Percentiles rank a stretch among this genome's conserved stretches.
These are phyloP conservation scores for Drosophila peninsularis DNA, from an alignment of 2,888 invertebrate species.

Conservation along the genomic window DNA sequence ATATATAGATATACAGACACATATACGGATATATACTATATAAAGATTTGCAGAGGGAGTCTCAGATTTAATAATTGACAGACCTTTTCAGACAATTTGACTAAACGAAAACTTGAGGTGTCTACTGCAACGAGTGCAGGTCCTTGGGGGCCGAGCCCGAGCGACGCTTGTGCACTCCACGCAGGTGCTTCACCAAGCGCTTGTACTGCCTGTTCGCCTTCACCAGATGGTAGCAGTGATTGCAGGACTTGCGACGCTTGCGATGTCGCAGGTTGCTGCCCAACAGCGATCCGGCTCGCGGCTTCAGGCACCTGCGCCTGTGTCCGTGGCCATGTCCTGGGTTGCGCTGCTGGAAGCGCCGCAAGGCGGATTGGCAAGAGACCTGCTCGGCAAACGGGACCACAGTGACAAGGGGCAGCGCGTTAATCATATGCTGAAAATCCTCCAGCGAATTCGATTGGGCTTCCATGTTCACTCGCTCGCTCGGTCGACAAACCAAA, in stretches of 20 bases:
- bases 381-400: accelerated
- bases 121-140: neutral
- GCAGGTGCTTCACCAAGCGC: neutral
- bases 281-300: neutral
- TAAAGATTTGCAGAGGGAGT: neutral
- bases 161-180: neutral
- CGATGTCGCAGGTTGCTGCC: neutral
- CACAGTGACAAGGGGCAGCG: neutral
- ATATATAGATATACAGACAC: neutral
- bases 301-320: no score
- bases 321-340: neutral
- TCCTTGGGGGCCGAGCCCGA: no score
- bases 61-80: constrained; percentile 4
- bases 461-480: neutral
- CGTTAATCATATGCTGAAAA: neutral
- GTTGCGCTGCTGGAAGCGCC: constrained; percentile 11
- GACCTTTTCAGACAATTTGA: neutral
- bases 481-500: neutral
- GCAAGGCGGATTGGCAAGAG: neutral
- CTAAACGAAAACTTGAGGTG: no score
- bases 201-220: neutral
- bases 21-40: neutral
- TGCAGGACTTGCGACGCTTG: neutral
- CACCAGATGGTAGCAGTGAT: neutral
- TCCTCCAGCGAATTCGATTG: neutral